Conservation (phyloP, 2,888 invertebrate genomes). For the Steinernema carpocapsae region DNA sequence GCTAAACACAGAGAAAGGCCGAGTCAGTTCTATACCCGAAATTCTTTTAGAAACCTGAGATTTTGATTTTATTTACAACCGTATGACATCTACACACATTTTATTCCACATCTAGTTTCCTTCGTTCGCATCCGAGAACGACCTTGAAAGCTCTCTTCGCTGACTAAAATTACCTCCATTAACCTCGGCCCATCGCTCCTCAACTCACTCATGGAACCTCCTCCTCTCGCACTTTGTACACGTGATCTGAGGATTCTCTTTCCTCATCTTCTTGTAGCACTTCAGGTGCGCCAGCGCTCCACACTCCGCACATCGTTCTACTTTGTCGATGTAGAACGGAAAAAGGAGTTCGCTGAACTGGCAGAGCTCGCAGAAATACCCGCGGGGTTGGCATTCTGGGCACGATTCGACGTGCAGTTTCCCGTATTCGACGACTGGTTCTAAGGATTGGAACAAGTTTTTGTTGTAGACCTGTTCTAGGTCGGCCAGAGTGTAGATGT, state of each 20-base stretch:
- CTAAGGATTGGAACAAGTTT: constrained; percentile 52
- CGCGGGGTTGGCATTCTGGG: constrained; percentile 48
- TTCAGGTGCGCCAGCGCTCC: constrained; percentile 53
- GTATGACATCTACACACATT: too few species aligned
- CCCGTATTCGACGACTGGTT: constrained; percentile 52
- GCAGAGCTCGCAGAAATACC: constrained; percentile 55
- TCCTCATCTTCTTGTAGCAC: constrained; percentile 41
- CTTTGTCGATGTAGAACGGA: constrained; percentile 56
- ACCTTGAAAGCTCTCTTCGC: constrained; percentile 18
- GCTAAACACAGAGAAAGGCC: too few species aligned
- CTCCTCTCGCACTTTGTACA: constrained; percentile 48
- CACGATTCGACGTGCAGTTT: constrained; percentile 47
- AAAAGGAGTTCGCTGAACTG: constrained; percentile 53
- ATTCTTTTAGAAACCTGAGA: too few species aligned
- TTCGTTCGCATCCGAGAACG: too few species aligned
- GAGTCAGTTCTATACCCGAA: too few species aligned
- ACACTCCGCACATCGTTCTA: constrained; percentile 55
- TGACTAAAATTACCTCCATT: not conserved
- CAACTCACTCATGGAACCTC: constrained; percentile 5
- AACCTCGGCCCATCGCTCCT: not conserved
- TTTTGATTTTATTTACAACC: too few species aligned
- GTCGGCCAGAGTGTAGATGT: constrained; percentile 63
- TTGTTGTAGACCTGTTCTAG: constrained; percentile 58
- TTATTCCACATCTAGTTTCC: too few species aligned
- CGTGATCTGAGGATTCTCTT: constrained; percentile 22